phyloP scores from a whole-genome alignment of 2,888 invertebrate species.

The Craniophora ligustri region DNA sequence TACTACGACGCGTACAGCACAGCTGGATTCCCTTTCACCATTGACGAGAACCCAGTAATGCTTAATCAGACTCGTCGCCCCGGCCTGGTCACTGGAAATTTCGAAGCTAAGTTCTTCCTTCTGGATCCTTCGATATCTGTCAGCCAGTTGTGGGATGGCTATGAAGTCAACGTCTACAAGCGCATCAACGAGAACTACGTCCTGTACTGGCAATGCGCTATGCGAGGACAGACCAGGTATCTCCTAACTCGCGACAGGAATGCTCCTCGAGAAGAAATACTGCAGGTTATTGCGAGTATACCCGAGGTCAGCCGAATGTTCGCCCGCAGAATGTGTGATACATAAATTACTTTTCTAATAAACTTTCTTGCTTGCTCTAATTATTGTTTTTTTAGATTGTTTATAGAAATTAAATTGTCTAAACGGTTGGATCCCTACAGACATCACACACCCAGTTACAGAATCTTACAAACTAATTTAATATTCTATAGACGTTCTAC shows the following conservation, averaged over 20 bases:
- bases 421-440: no score
- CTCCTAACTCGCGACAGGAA: not conserved
- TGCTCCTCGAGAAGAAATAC: not conserved
- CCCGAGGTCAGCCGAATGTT: not conserved
- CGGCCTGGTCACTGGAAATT: not conserved
- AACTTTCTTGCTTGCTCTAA: no score
- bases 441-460: no score
- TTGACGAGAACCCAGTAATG: not conserved
- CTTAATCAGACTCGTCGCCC: not conserved
- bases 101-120: not conserved
- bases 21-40: not conserved
- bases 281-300: not conserved
- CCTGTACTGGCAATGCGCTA: not conserved
- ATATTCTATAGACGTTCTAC: no score
- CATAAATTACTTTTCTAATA: no score
- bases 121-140: not conserved
- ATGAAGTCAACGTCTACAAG: not conserved
- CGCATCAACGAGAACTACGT: not conserved
- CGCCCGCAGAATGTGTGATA: not conserved
- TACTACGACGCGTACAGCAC: not conserved
- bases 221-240: not conserved
- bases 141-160: not conserved
- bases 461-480: no score
- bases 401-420: no score
- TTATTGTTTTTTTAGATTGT: no score